Evolutionary conservation across 2,888 invertebrate genomes (phyloP).

Genomic region (Drosophila flavopinicola): DNA sequence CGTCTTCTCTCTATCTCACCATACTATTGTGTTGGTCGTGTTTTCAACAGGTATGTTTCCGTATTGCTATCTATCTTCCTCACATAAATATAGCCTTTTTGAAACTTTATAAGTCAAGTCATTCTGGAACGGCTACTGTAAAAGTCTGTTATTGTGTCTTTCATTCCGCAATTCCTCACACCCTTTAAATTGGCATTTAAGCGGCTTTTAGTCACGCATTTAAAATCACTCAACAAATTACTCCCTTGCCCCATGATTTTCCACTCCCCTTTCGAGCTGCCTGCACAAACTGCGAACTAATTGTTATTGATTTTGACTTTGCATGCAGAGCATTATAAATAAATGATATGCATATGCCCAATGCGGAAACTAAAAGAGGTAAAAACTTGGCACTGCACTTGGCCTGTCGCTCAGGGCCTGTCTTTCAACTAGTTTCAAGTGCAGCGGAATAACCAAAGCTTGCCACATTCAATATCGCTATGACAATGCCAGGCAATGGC

Average conservation of each 20-base stretch:
- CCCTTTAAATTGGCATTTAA: not conserved
- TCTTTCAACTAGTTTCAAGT: conserved; percentile 20
- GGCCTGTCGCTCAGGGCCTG: conserved; percentile 6
- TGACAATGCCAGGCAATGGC: conserved; percentile 27
- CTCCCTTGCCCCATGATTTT: not conserved
- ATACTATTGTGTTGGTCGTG: too few relatives aligned
- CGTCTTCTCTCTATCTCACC: too few relatives aligned
- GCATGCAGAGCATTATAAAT: conserved; percentile 31
- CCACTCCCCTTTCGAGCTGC: conserved; percentile 2
- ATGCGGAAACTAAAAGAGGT: conserved; percentile 19
- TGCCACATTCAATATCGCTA: conserved; percentile 29
- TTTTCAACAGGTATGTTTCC: too few relatives aligned
- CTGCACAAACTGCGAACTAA: conserved; percentile 51
- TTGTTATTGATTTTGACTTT: conserved; percentile 61
- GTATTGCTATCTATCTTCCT: too few relatives aligned
- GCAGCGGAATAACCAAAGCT: conserved; percentile 11
- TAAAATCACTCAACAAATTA: conserved; percentile 19
- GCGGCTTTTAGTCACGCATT: conserved; percentile 16
- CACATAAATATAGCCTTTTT: too few relatives aligned
- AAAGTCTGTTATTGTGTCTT: too few relatives aligned
- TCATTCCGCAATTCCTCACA: not conserved
- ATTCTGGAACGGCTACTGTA: too few relatives aligned
- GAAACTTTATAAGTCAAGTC: too few relatives aligned
- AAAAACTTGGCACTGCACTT: conserved; percentile 20
- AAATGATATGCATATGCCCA: conserved; percentile 8